phyloP scores from a whole-genome alignment of 2,888 invertebrate species.

The Entomobrya proxima region DNA sequence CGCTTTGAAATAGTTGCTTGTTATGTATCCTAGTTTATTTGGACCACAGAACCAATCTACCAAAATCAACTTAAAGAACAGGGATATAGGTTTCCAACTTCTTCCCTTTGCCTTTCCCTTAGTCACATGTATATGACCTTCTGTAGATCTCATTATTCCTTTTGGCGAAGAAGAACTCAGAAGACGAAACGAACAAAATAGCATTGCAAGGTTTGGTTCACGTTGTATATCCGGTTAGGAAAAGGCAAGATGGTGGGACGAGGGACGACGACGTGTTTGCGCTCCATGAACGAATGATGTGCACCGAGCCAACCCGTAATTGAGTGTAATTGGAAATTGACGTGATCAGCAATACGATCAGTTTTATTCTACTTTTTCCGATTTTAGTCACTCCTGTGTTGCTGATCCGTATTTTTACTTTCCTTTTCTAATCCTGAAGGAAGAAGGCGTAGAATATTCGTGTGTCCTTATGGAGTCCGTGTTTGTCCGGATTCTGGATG shows the following conservation, averaged over 20 bases:
- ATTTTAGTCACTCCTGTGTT: too few relatives aligned
- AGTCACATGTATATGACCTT: too few relatives aligned
- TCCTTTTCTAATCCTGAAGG: too few relatives aligned
- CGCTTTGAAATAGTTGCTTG: too few relatives aligned
- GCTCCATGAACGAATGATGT: conserved; percentile 26
- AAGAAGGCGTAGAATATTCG: too few relatives aligned
- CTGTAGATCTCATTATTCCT: conserved; percentile 17
- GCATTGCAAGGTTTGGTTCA: background rate
- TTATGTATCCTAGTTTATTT: too few relatives aligned
- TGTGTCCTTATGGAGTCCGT: too few relatives aligned
- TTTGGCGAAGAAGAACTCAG: background rate
- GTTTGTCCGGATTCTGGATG: too few relatives aligned
- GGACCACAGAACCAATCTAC: too few relatives aligned
- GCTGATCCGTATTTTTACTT: conserved; percentile 12
- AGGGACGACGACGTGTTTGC: background rate
- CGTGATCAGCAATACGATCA: conserved; percentile 68
- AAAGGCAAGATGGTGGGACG: background rate
- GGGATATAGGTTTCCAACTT: too few relatives aligned
- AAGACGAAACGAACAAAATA: background rate
- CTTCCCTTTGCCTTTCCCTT: too few relatives aligned
- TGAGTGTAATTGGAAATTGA: conserved; percentile 69
- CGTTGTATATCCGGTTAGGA: background rate
- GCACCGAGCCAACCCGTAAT: conserved; percentile 62
- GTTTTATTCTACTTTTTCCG: conserved; percentile 48
- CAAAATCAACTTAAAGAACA: background rate